Evolutionary conservation across 2,888 invertebrate genomes (phyloP).

Genomic region (Tachina fera): DNA sequence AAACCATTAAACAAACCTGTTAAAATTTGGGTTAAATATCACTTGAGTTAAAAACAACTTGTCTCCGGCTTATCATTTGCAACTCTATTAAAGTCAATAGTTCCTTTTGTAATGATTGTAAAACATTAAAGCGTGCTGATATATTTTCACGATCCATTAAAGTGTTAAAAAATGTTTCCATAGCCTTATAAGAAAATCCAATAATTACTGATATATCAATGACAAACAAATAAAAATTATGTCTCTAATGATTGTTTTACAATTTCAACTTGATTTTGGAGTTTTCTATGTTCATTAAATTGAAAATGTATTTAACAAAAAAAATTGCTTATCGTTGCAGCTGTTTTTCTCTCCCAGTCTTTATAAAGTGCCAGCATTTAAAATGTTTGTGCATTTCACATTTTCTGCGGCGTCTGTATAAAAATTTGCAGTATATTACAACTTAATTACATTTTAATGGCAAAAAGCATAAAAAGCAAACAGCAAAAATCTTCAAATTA

Average conservation of each 20-base stretch:
- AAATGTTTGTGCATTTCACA: conserved; percentile 53
- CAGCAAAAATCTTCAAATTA: conserved; percentile 1
- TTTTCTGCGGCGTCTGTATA: conserved; percentile 16
- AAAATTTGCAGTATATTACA: conserved; percentile 31
- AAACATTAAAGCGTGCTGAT: conserved; percentile 40
- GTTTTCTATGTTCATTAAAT: conserved; percentile 52
- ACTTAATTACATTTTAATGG: conserved; percentile 68
- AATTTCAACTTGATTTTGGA: conserved; percentile 32
- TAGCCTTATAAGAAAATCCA: conserved; percentile 42
- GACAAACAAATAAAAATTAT: conserved; percentile 31
- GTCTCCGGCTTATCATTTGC: conserved; percentile 26
- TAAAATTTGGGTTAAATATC: conserved; percentile 37
- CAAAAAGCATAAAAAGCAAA: conserved; percentile 55
- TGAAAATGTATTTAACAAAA: conserved; percentile 25
- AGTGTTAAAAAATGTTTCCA: conserved; percentile 37
- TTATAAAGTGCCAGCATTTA: conserved; percentile 54
- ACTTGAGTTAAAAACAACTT: conserved; percentile 19
- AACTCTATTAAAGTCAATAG: conserved; percentile 40
- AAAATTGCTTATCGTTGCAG: neutral
- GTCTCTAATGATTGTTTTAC: conserved; percentile 47
- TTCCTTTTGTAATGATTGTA: conserved; percentile 16
- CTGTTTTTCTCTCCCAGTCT: conserved; percentile 13
- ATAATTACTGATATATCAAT: conserved; percentile 50
- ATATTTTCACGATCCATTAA: conserved; percentile 29
- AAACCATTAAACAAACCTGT: conserved; percentile 16